These are phyloP conservation scores for Pontoporia blainvillei DNA, from an alignment of 2,113 vertebrate genomes.

Conservation along the genomic window DNA sequence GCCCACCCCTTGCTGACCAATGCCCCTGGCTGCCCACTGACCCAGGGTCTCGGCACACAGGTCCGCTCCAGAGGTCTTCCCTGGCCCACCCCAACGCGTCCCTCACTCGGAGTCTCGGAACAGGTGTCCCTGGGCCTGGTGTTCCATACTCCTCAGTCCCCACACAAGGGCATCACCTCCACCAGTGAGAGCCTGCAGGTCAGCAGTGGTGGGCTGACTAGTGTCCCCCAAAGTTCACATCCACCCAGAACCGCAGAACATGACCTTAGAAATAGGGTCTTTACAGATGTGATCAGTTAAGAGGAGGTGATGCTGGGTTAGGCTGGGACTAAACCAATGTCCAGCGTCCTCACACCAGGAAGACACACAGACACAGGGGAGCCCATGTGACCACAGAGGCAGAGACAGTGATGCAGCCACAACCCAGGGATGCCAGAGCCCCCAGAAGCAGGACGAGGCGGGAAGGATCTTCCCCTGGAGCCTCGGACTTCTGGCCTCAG, in stretches of 20 bases:
- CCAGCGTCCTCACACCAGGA: neutral
- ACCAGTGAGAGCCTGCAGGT: neutral
- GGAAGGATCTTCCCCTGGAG: neutral
- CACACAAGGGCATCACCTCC: neutral
- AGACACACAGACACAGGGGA: neutral
- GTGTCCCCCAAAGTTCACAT: neutral
- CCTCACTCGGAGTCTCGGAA: fast-evolving
- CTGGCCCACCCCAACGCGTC: neutral
- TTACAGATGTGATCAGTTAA: neutral
- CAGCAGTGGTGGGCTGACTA: neutral
- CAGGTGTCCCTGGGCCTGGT: neutral
- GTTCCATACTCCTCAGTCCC: neutral
- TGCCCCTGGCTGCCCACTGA: neutral
- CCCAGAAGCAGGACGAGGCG: neutral
- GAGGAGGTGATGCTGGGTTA: neutral
- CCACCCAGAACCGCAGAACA: neutral
- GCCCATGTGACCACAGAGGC: neutral
- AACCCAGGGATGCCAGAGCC: neutral
- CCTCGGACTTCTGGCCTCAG: neutral
- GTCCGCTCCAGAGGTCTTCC: neutral
- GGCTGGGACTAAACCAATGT: neutral
- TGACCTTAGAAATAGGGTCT: neutral
- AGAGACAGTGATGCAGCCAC: neutral
- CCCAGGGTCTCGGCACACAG: neutral
- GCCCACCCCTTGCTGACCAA: neutral